These are phyloP conservation scores for Esox niger DNA, from an alignment of 2,113 vertebrate genomes.

Conservation along the genomic window DNA sequence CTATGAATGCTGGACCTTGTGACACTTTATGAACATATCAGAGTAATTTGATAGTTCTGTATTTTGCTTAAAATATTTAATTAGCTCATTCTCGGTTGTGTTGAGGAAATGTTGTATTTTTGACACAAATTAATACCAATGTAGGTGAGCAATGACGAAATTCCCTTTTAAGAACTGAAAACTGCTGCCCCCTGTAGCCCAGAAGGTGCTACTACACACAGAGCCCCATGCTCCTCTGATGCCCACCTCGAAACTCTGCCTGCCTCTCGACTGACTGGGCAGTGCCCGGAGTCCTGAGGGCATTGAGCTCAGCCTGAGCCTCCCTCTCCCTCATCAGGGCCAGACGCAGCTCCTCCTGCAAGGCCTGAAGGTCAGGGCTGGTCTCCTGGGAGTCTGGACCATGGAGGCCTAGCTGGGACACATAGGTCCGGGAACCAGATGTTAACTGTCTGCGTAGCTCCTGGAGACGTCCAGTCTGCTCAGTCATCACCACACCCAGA, in stretches of 20 bases:
- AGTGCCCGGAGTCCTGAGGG: constrained; percentile 65
- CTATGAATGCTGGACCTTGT: too few relatives aligned
- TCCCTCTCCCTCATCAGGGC: constrained; percentile 81
- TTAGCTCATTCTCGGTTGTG: too few relatives aligned
- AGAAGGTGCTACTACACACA: constrained; percentile 79
- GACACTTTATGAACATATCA: too few relatives aligned
- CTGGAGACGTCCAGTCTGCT: constrained; percentile 78
- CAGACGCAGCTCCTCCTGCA: constrained; percentile 82
- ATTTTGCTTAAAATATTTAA: too few relatives aligned
- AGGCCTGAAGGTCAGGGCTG: constrained; percentile 58
- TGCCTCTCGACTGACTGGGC: constrained; percentile 66
- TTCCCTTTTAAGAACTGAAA: constrained; percentile 11
- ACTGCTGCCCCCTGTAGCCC: constrained; percentile 55
- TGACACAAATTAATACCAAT: too few relatives aligned
- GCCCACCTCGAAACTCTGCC: constrained; percentile 89
- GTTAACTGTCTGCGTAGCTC: constrained; percentile 76
- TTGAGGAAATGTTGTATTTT: too few relatives aligned
- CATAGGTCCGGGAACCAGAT: constrained; percentile 36
- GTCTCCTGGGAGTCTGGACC: background rate
- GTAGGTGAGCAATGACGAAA: too few relatives aligned
- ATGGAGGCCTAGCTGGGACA: background rate
- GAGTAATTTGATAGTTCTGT: too few relatives aligned
- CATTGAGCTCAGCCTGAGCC: constrained; percentile 80
- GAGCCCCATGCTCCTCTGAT: constrained; percentile 81
- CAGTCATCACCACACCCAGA: constrained; percentile 74